A percentile compares a stretch with the other conserved stretches of the same genome.
Conservation (phyloP, 2,113 vertebrate species). For the Engraulis encrasicolus region DNA sequence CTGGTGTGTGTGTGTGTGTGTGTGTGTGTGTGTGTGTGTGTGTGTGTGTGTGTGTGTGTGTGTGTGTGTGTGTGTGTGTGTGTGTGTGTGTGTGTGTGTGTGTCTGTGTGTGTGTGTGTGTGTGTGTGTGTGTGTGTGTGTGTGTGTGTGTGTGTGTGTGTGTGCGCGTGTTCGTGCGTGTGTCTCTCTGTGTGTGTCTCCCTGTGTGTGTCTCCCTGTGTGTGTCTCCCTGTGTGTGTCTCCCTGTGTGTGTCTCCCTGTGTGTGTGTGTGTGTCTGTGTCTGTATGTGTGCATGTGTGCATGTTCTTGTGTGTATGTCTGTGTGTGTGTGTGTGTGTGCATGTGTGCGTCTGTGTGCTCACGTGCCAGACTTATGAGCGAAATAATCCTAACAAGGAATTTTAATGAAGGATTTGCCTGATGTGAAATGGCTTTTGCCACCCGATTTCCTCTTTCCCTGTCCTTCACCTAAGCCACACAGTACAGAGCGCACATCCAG, state of each 20-base stretch:
- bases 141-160: conserved; percentile 37
- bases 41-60: conserved; percentile 45
- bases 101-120: conserved; percentile 22
- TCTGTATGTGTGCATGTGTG: conserved; percentile 47
- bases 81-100: too few relatives aligned
- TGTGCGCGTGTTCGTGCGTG: conserved; percentile 21
- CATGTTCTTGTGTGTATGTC: conserved; percentile 45
- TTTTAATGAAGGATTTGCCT: conserved; percentile 52
- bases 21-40: conserved; percentile 18
- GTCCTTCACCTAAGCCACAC: neutral
- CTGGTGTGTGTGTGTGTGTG: conserved; percentile 22
- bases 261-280: conserved; percentile 26
- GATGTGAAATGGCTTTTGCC: conserved; percentile 29
- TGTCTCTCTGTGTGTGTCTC: conserved; percentile 25
- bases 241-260: conserved; percentile 25
- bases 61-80: conserved; percentile 15
- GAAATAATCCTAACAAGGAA: conserved; percentile 68
- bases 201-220: too few relatives aligned
- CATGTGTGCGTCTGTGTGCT: too few relatives aligned
- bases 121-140: conserved; percentile 34
- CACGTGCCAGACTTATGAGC: conserved; percentile 24
- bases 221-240: too few relatives aligned
- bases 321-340: conserved; percentile 20
- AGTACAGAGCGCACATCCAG: too few relatives aligned
- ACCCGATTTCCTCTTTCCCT: conserved; percentile 12